Percentiles rank a stretch among this genome's conserved stretches.
Evolutionary conservation across 2,113 vertebrate genomes (phyloP).

Genomic region (Camelus bactrianus): DNA sequence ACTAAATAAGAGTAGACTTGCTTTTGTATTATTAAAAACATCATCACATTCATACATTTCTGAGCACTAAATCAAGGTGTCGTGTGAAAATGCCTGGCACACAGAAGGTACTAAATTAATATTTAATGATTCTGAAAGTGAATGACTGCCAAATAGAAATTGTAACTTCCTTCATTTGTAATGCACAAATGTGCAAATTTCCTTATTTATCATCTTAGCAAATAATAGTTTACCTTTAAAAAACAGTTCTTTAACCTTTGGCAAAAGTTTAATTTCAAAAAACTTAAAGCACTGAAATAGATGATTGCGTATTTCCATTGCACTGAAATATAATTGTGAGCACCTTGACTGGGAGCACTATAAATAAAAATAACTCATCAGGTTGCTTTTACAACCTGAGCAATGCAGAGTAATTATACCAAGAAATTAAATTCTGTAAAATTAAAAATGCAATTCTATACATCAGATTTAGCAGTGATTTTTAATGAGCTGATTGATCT

Average conservation of each 20-base stretch:
- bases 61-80: neutral
- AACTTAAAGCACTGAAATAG: conserved; percentile 64
- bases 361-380: conserved; percentile 83
- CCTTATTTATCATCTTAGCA: conserved; percentile 62
- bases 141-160: conserved; percentile 67
- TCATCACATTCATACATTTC: conserved; percentile 39
- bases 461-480: conserved; percentile 64
- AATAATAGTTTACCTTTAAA: conserved; percentile 72
- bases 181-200: conserved; percentile 43
- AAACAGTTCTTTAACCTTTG: conserved; percentile 67
- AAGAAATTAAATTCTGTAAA: conserved; percentile 78
- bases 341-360: conserved; percentile 70
- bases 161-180: conserved; percentile 43
- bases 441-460: conserved; percentile 73
- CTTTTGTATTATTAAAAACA: neutral
- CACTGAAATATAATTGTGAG: conserved; percentile 73
- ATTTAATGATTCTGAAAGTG: conserved; percentile 51
- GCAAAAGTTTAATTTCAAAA: conserved; percentile 70
- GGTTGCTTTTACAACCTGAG: conserved; percentile 74
- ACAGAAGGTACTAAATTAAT: conserved; percentile 20
- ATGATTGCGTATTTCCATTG: conserved; percentile 71
- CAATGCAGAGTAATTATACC: conserved; percentile 72
- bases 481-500: conserved; percentile 58
- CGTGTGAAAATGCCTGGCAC: neutral
- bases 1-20: neutral